These are phyloP conservation scores for Drosophila fulvimacula DNA, from an alignment of 2,888 invertebrate genomes.

Conservation along the genomic window DNA sequence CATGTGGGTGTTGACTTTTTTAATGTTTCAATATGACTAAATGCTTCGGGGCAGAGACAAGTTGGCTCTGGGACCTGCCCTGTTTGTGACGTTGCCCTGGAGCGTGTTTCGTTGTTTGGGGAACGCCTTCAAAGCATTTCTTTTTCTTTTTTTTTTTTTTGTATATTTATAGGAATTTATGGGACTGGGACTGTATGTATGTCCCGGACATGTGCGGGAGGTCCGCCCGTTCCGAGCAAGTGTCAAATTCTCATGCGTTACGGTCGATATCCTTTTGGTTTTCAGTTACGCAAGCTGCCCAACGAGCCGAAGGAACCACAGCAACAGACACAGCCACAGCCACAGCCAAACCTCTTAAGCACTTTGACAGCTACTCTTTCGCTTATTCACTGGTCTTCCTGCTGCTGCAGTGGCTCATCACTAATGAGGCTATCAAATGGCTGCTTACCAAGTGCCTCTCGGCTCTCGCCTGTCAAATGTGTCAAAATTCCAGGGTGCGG, in stretches of 20 bases:
- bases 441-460: slow-evolving; percentile 67
- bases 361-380: slow-evolving; percentile 68
- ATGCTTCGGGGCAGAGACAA: slow-evolving; percentile 61
- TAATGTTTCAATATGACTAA: slow-evolving; percentile 81
- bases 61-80: slow-evolving; percentile 53
- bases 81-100: slow-evolving; percentile 43
- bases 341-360: slow-evolving; percentile 52
- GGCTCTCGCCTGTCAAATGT: slow-evolving; percentile 73
- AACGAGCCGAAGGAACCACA: slow-evolving; percentile 37
- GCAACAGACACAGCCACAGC: not conserved
- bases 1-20: slow-evolving; percentile 81
- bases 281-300: slow-evolving; percentile 69
- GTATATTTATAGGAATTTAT: slow-evolving; percentile 52
- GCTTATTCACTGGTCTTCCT: slow-evolving; percentile 38
- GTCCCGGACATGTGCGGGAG: slow-evolving; percentile 61
- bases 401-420: slow-evolving; percentile 67
- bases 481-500: slow-evolving; percentile 72
- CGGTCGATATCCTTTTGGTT: slow-evolving; percentile 80
- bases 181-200: slow-evolving; percentile 15
- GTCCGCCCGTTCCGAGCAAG: slow-evolving; percentile 50
- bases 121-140: slow-evolving; percentile 39
- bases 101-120: slow-evolving; percentile 56
- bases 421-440: slow-evolving; percentile 81
- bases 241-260: slow-evolving; percentile 70
- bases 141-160: slow-evolving; percentile 26